Evolutionary conservation across 2,113 vertebrate genomes (phyloP).

Genomic region (Syngnathoides biaculeatus): DNA sequence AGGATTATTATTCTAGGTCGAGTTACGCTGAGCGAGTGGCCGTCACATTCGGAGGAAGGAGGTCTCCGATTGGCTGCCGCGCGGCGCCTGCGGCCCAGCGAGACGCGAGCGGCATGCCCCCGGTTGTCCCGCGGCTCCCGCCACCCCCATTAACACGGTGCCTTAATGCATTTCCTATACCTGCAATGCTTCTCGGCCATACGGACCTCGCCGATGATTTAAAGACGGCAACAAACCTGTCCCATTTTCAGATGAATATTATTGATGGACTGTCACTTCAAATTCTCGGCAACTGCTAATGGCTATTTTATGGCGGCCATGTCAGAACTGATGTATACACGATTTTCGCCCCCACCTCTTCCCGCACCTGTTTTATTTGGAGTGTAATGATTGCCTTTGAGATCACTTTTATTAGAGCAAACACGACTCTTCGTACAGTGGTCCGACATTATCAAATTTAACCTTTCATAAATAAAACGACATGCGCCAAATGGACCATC

Average conservation of each 20-base stretch:
- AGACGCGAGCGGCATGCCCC: conserved; percentile 52
- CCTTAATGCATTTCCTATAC: conserved; percentile 72
- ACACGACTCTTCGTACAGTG: conserved; percentile 4
- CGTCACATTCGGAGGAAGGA: conserved; percentile 8
- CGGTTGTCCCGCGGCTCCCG: conserved; percentile 52
- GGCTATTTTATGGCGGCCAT: conserved; percentile 77
- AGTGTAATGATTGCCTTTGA: conserved; percentile 37
- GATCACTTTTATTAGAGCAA: conserved; percentile 35
- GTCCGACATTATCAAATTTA: conserved; percentile 24
- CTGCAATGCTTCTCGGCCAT: conserved; percentile 62
- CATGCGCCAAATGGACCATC: background rate
- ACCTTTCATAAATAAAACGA: conserved; percentile 26
- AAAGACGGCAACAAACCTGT: conserved; percentile 82
- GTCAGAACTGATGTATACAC: conserved; percentile 68
- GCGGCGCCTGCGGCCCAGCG: conserved; percentile 23
- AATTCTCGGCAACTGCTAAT: conserved; percentile 77
- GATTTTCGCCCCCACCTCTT: background rate
- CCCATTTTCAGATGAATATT: conserved; percentile 77
- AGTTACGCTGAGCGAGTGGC: conserved; percentile 4
- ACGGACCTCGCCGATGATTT: conserved; percentile 73
- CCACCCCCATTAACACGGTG: conserved; percentile 63
- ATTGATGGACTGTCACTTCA: conserved; percentile 80
- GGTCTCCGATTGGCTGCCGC: conserved; percentile 10
- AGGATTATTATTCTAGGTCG: background rate
- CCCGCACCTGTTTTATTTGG: conserved; percentile 38